A percentile compares a stretch with the other conserved stretches of the same genome.
These are phyloP conservation scores for Malurus alboscapulatus DNA, from an alignment of 2,113 vertebrate genomes.

Conservation along the genomic window DNA sequence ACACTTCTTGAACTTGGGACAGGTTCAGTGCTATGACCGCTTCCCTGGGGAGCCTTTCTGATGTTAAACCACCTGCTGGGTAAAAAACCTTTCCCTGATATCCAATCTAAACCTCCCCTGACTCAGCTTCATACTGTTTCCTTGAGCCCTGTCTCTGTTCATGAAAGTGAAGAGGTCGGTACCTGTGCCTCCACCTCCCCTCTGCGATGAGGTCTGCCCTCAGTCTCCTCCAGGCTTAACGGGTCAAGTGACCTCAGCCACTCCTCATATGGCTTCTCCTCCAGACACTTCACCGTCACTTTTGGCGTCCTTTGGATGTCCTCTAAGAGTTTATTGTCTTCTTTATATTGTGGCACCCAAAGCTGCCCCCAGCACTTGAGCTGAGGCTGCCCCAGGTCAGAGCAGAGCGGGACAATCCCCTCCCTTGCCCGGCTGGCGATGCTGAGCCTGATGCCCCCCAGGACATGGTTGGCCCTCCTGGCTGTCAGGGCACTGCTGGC, in stretches of 20 bases:
- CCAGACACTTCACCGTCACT: too few species aligned
- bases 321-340: not conserved
- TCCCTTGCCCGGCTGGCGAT: rapidly evolving
- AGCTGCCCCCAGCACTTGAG: rapidly evolving
- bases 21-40: not conserved
- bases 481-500: not conserved
- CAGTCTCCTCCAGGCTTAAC: not conserved
- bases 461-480: not conserved
- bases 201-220: not conserved
- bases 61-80: not conserved
- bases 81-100: not conserved
- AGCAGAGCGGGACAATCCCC: not conserved
- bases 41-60: not conserved
- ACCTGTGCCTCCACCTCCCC: not conserved
- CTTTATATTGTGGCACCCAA: not conserved
- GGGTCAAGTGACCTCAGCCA: not conserved
- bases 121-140: not conserved
- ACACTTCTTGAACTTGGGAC: not conserved
- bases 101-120: not conserved
- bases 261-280: too few species aligned
- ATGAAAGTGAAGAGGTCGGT: rapidly evolving
- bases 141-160: not conserved
- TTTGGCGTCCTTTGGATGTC: rapidly evolving
- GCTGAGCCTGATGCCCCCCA: not conserved
- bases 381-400: rapidly evolving